Percentiles rank a stretch among this genome's conserved stretches.
Conservation (phyloP, 2,888 invertebrate species). For the Diarsia rubi region DNA sequence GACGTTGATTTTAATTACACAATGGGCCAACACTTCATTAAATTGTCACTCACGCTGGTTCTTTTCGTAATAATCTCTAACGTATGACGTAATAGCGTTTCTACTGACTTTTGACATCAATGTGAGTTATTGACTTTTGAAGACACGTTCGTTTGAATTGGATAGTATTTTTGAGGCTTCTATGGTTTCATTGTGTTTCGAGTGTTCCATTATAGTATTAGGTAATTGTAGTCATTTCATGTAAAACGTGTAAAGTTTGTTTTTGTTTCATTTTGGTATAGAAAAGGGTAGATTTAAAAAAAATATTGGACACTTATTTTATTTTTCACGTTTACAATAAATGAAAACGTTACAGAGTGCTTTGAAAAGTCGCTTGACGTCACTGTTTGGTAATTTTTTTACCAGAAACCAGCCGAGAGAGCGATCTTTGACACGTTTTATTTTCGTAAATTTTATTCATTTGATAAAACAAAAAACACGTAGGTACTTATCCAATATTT, state of each 20-base stretch:
- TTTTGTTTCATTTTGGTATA: background rate
- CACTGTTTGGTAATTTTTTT: too few relatives aligned
- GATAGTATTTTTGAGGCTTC: slow-evolving; percentile 47
- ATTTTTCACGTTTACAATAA: too few relatives aligned
- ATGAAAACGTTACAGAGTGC: too few relatives aligned
- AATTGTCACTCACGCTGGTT: slow-evolving; percentile 86
- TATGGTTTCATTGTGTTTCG: slow-evolving; percentile 48
- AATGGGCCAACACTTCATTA: slow-evolving; percentile 88
- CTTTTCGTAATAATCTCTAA: slow-evolving; percentile 77
- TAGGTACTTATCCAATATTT: too few relatives aligned
- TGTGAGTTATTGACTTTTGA: slow-evolving; percentile 76
- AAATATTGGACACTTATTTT: too few relatives aligned
- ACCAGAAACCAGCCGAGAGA: too few relatives aligned
- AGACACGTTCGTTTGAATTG: slow-evolving; percentile 60
- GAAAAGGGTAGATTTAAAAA: too few relatives aligned
- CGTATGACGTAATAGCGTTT: slow-evolving; percentile 70
- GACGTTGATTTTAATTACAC: slow-evolving; percentile 85
- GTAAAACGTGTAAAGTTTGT: background rate
- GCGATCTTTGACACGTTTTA: too few relatives aligned
- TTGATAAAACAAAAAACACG: too few relatives aligned
- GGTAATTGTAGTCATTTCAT: background rate
- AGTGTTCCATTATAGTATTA: slow-evolving; percentile 38
- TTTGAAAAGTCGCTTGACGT: too few relatives aligned
- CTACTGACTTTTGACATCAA: slow-evolving; percentile 69
- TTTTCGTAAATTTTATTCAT: too few relatives aligned